phyloP scores from a whole-genome alignment of 2,113 vertebrate genomes.

The Phaetusa simplex region DNA sequence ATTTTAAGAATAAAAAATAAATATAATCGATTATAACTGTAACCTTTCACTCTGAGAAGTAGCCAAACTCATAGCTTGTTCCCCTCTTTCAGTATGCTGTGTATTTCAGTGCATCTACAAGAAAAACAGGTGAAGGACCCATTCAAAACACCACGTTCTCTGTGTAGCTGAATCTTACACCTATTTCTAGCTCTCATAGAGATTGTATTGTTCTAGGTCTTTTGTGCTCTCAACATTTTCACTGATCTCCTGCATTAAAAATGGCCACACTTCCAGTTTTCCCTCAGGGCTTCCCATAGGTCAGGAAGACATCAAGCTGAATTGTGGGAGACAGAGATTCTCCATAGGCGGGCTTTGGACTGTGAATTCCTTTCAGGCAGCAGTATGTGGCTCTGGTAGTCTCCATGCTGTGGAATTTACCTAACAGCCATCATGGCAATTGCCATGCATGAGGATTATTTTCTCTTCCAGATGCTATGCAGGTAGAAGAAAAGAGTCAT shows the following conservation, averaged over 20 bases:
- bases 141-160: neutral
- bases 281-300: neutral
- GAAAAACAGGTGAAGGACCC: neutral
- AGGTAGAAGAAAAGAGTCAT: neutral
- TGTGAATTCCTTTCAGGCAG: neutral
- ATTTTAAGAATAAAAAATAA: neutral
- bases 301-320: neutral
- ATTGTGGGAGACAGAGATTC: neutral
- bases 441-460: neutral
- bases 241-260: neutral
- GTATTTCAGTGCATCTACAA: neutral
- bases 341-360: neutral
- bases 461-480: neutral
- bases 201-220: neutral
- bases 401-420: neutral
- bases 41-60: neutral
- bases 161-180: neutral
- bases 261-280: neutral
- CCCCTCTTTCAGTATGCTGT: neutral
- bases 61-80: neutral
- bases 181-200: neutral
- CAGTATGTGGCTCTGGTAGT: neutral
- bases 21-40: neutral
- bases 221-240: neutral
- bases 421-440: rapidly evolving